Evolutionary conservation across 2,113 vertebrate species (phyloP).

Genomic region (Syngnathus typhle): DNA sequence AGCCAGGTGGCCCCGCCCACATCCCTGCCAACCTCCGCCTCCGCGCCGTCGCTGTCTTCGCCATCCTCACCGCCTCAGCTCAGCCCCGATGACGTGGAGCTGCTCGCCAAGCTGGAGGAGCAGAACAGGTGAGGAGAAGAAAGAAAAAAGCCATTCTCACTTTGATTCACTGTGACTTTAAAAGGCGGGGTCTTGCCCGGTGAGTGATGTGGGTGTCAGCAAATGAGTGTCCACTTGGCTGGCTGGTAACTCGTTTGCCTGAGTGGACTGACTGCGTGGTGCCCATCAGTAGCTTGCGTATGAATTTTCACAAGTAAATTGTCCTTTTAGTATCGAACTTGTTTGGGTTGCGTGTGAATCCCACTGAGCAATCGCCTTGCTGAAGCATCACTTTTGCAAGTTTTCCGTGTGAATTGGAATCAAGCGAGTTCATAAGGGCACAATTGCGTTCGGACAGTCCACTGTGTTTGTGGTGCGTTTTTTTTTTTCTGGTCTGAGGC

Average conservation of each 20-base stretch:
- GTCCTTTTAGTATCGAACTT: neutral
- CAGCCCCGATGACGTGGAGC: conserved; percentile 89
- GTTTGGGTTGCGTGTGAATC: neutral
- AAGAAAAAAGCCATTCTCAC: no score
- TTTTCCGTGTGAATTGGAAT: neutral
- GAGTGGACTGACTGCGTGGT: no score
- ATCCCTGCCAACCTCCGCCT: conserved; percentile 77
- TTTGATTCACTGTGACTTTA: no score
- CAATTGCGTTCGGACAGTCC: neutral
- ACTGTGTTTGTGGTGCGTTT: conserved; percentile 28
- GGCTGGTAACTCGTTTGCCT: no score
- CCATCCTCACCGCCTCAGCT: conserved; percentile 82
- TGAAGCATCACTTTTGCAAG: neutral
- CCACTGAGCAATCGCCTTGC: neutral
- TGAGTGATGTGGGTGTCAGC: no score
- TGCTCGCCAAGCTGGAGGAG: conserved; percentile 93
- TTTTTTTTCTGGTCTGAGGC: conserved; percentile 16
- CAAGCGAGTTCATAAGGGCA: neutral
- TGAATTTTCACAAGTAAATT: no score
- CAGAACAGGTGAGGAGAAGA: conserved; percentile 82
- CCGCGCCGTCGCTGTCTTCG: conserved; percentile 82
- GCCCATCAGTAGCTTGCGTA: no score
- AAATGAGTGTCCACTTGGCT: no score
- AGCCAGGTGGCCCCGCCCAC: conserved; percentile 95
- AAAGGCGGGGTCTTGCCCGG: no score